Conservation (phyloP, 2,797 vertebrate species). For the Margarornis squamiger region DNA sequence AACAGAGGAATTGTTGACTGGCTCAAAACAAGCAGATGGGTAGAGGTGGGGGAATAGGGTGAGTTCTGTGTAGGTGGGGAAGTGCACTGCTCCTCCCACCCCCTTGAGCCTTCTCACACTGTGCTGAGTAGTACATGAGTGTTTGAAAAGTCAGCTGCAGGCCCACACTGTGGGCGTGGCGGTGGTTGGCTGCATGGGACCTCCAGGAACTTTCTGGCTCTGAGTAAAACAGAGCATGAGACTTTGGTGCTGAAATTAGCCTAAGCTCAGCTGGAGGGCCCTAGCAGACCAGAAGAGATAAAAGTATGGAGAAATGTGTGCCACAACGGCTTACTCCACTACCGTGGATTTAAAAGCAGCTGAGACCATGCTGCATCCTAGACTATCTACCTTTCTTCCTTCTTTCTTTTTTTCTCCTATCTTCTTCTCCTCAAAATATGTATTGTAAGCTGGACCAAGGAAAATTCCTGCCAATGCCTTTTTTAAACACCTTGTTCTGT, state of each 20-base stretch:
- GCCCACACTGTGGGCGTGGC: too few relatives aligned
- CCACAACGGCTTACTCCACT: not conserved
- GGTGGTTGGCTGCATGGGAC: rapidly evolving
- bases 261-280: not conserved
- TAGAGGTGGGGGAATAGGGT: not conserved
- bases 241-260: not conserved
- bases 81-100: rapidly evolving
- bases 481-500: not conserved
- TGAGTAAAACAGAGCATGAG: not conserved
- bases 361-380: not conserved
- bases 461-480: not conserved
- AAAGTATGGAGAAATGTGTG: too few relatives aligned
- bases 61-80: too few relatives aligned
- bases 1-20: not conserved
- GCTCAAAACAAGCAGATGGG: not conserved
- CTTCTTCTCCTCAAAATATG: not conserved
- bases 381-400: not conserved
- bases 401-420: not conserved
- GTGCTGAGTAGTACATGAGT: rapidly evolving
- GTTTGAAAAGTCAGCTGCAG: not conserved
- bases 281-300: not conserved
- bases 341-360: not conserved
- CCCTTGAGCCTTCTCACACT: not conserved
- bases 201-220: not conserved
- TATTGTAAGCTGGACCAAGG: not conserved